Evolutionary conservation across 2,888 invertebrate genomes (phyloP).

Genomic region (Cheilosia vulpina): DNA sequence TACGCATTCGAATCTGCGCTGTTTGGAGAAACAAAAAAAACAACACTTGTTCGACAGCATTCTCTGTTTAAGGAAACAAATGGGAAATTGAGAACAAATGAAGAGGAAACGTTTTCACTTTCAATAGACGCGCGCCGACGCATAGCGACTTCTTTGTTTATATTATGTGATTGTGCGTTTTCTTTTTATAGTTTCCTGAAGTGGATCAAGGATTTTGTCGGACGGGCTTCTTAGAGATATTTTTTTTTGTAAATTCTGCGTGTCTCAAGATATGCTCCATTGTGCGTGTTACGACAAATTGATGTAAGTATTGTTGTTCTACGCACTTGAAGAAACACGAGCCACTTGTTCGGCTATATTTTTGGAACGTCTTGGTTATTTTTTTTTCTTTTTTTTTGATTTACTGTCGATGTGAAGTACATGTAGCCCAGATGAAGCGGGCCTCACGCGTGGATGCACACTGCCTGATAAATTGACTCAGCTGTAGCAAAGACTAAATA

Average conservation of each 20-base stretch:
- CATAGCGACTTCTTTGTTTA: constrained; percentile 40
- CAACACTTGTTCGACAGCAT: constrained; percentile 60
- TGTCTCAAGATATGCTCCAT: constrained; percentile 65
- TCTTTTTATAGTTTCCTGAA: constrained; percentile 36
- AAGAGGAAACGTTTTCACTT: constrained; percentile 74
- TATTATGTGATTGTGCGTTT: constrained; percentile 36
- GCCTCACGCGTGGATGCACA: constrained; percentile 38
- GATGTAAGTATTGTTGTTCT: constrained; percentile 61
- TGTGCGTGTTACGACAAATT: constrained; percentile 68
- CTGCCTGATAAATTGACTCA: constrained; percentile 25
- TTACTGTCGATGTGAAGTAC: constrained; percentile 25
- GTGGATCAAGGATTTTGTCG: constrained; percentile 56
- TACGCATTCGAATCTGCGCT: constrained; percentile 12
- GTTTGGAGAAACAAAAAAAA: background rate
- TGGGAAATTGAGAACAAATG: constrained; percentile 61
- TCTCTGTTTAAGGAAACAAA: constrained; percentile 63
- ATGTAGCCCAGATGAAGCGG: constrained; percentile 21
- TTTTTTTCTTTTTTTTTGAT: constrained; percentile 35
- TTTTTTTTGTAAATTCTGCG: constrained; percentile 24
- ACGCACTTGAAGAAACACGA: constrained; percentile 66
- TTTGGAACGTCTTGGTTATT: background rate
- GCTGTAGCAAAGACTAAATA: background rate
- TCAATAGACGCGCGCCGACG: constrained; percentile 67
- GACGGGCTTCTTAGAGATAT: constrained; percentile 1
- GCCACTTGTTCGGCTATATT: constrained; percentile 64